Evolutionary conservation across 2,888 invertebrate species (phyloP), one percentile per base, ranked within the genome.

Genomic region (Plebejus anna): DNA sequence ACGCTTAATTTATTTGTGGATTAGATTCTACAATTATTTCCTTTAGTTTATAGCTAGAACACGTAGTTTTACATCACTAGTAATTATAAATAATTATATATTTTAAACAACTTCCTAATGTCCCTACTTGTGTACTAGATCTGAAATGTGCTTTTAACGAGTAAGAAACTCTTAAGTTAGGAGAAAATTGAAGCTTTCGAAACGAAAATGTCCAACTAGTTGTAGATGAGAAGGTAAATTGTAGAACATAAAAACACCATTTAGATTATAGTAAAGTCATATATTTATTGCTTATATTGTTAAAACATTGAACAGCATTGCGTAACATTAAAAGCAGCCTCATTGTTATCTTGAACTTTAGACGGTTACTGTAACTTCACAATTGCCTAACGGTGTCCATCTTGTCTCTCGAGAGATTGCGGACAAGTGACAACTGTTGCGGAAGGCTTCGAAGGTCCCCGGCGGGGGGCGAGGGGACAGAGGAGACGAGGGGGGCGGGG

Each of bases 361-460:
- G 32, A 66, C 66, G 32, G 66, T 42, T 42, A 42, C 38, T 77
- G 80, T 77, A 78, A 75, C 77, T 73, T 78, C 78, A 80, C 77
- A 76, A 80, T 38, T 71, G 71, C 22, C 73, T 73, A 73, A 73
- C 73, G 51, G 55, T 73, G 75, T 78, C 55, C 79, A 78, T 80
- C 78, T 22, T 22, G 22, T 22, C 22, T 22, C 22, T 79, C 77
- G 76, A 71, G 79, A 78, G 70, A 76, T 75, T 78, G 77, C 75
- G 75, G 78, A 78, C 73, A 79, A 78, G 79, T 80, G 82, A 80
- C 82, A 82, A 81, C 79, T 80, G 80, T 87, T 84, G 84, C 87
- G 86, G 89, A 89, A 87, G 89, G 83, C 83, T 84, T 83, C 81
- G 83, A 88, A 89, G 89, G 89, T 86, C 86, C 83, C 77, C 75